Evolutionary conservation across 1,140 invertebrate species (phyloP), one percentile per base, ranked within the genome.

Genomic region (Caenorhabditis latens): DNA sequence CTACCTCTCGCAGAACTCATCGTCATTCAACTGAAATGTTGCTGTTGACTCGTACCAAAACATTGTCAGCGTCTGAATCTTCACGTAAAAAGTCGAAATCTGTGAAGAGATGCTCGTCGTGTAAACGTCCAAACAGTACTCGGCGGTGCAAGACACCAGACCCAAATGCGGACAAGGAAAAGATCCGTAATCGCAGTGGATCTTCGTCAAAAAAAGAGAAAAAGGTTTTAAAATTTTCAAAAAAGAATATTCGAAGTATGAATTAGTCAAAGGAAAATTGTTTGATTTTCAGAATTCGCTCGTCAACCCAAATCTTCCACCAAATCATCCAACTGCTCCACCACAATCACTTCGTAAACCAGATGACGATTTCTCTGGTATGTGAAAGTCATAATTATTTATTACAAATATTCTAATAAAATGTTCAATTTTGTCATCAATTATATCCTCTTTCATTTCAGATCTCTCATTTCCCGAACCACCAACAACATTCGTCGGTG

Each of bases 391-490:
- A 32, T 32, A 1, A 2, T 32, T 32, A 32, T 32, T 32, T 32
- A 32, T 32, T 32, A 0, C 32, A 32, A 32, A 32, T 32, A 32
- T 2, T 32, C 32, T 2, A 32, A 32, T 86, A 67, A 67, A 7
- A 14, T 67, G n/a, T 67, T 32, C 46, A 67, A 40, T 65, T n/a
- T 42, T 7, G 16, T 14, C 21, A 43, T 75, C 32, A 75, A 8
- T 43, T 3, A 75, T 21, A 8, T n/a, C 24, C 0, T 40, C 84
- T 3, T 46, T 85, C 40, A 21, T 91, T 87, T 63, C 90, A 67
- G 87, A 89, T 48, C 50, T 86, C 71, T 75, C 67, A 5, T 92
- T 91, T 67, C 91, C 91, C 4, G 91, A 92, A 50, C 91, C 91
- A 19, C 91, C 21, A 87, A 55, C 21, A 82, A 88, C 82, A 87